These are phyloP conservation scores for Novumbra hubbsi DNA, from an alignment of 2,797 vertebrate genomes.

Conservation along the genomic window DNA sequence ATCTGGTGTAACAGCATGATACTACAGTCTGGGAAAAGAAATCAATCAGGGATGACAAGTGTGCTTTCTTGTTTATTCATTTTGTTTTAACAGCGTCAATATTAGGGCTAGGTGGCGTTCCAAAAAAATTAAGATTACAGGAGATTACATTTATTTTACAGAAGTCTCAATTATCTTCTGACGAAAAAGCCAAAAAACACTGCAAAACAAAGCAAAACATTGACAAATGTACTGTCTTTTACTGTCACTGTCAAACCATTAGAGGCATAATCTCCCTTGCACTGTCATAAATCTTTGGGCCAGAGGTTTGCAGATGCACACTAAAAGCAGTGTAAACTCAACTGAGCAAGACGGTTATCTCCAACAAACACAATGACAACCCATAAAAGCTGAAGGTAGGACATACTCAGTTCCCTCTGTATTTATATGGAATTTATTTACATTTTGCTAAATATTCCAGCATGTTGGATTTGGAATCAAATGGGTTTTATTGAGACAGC, in stretches of 20 bases:
- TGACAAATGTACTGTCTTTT: too few species aligned
- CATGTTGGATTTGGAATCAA: too few species aligned
- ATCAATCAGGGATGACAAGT: constrained; percentile 1
- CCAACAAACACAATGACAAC: constrained; percentile 35
- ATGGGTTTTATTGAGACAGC: too few species aligned
- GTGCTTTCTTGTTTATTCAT: constrained; percentile 44
- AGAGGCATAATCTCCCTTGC: neutral
- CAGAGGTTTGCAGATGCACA: constrained; percentile 57
- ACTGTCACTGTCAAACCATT: too few species aligned
- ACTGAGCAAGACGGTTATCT: constrained; percentile 18
- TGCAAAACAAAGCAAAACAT: constrained; percentile 31
- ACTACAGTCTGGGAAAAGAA: neutral
- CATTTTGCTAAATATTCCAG: too few species aligned
- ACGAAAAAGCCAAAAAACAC: constrained; percentile 34
- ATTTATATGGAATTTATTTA: neutral
- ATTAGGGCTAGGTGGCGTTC: constrained; percentile 41
- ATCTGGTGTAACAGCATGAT: neutral
- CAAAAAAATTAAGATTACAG: constrained; percentile 20
- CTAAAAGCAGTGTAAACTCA: constrained; percentile 37
- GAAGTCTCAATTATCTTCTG: neutral
- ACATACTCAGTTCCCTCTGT: constrained; percentile 7
- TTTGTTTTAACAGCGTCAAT: constrained; percentile 31
- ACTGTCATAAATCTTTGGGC: constrained; percentile 40
- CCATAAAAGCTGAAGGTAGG: constrained; percentile 13
- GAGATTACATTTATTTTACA: constrained; percentile 49